Evolutionary conservation across 53 echinoderm and acorn worm species (phyloP).

Genomic region (Hippasteria phrygiana): DNA sequence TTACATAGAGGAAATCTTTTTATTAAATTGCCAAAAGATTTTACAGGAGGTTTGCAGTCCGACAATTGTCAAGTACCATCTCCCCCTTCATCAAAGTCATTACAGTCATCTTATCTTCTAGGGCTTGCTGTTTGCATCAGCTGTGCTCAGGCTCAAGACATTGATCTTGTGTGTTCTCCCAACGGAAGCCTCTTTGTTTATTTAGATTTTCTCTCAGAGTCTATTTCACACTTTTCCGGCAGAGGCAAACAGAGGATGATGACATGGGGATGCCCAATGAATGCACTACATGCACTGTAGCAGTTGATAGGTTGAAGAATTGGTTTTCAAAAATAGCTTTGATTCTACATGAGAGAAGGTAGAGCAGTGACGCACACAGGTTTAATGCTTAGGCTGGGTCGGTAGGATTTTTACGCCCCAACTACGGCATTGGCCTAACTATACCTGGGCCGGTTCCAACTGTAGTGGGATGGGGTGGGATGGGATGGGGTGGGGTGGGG

Average conservation of each 20-base stretch:
- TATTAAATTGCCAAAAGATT: too few relatives aligned
- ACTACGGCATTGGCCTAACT: too few relatives aligned
- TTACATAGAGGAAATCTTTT: too few relatives aligned
- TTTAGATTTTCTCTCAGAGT: constrained; percentile 11
- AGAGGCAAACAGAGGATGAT: constrained; percentile 27
- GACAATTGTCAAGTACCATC: too few relatives aligned
- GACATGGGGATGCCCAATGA: constrained; percentile 33
- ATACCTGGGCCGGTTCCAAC: too few relatives aligned
- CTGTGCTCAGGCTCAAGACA: background rate
- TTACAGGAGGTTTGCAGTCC: too few relatives aligned
- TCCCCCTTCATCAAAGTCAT: background rate
- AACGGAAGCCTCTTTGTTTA: constrained; percentile 25
- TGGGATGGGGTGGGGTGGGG: background rate
- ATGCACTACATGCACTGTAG: background rate
- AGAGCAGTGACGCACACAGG: too few relatives aligned
- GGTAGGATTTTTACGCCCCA: background rate
- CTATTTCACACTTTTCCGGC: constrained; percentile 42
- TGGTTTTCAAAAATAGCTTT: background rate
- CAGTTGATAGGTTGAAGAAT: background rate
- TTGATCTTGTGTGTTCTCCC: constrained; percentile 28
- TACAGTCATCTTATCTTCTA: background rate
- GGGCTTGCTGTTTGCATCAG: too few relatives aligned
- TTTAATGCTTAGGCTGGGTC: background rate
- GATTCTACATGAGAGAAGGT: background rate
- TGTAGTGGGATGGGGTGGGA: background rate